Conservation (phyloP, 2,888 invertebrate genomes). For the Leistus spinibarbis region DNA sequence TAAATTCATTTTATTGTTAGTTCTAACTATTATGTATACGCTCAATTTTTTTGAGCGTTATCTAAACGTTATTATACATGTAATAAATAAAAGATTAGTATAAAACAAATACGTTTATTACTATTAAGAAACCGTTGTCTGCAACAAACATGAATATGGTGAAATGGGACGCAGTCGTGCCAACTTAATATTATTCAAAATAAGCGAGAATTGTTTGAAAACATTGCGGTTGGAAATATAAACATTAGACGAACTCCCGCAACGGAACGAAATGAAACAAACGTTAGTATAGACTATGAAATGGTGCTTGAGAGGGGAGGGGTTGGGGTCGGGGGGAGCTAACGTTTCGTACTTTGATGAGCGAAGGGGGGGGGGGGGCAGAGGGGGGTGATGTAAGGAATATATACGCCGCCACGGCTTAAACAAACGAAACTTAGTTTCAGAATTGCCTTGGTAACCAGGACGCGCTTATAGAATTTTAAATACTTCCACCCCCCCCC, state of each 20-base stretch:
- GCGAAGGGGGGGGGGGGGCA: background rate
- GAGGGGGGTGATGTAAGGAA: background rate
- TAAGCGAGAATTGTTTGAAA: conserved; percentile 24
- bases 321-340: background rate
- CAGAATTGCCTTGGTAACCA: conserved; percentile 30
- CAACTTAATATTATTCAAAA: conserved; percentile 28
- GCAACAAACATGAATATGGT: background rate
- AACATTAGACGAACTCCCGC: conserved; percentile 16
- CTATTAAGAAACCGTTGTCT: too few relatives aligned
- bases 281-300: too few relatives aligned
- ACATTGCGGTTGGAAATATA: conserved; percentile 29
- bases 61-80: too few relatives aligned
- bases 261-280: too few relatives aligned
- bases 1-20: too few relatives aligned
- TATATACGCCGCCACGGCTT: background rate
- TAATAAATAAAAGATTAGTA: too few relatives aligned
- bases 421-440: conserved; percentile 38
- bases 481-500: conserved; percentile 9
- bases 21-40: too few relatives aligned
- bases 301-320: too few relatives aligned
- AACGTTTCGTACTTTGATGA: background rate
- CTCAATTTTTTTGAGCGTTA: too few relatives aligned
- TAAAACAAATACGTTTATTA: too few relatives aligned
- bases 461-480: conserved; percentile 20
- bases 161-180: too few relatives aligned